Conservation (phyloP, 2,113 vertebrate species). For the Lagopus leucura region DNA sequence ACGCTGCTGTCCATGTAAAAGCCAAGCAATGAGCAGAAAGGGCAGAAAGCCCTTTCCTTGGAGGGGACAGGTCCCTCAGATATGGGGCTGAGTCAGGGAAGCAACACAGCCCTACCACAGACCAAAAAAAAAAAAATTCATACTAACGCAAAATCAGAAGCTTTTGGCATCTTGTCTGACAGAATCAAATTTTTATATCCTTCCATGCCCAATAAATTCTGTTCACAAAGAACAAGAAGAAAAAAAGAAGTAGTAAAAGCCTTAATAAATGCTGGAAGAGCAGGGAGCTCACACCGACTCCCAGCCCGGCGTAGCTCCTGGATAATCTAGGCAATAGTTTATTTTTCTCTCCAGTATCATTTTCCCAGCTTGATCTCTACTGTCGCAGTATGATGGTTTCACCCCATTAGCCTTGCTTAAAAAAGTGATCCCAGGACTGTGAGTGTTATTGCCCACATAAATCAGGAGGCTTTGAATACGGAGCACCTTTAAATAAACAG, state of each 20-base stretch:
- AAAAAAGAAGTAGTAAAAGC: slow-evolving; percentile 33
- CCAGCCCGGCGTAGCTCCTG: slow-evolving; percentile 27
- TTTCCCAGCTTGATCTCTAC: slow-evolving; percentile 75
- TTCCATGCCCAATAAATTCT: slow-evolving; percentile 43
- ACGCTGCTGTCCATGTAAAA: neutral
- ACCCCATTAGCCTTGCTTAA: slow-evolving; percentile 84
- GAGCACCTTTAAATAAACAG: slow-evolving; percentile 87
- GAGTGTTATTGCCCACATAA: slow-evolving; percentile 83
- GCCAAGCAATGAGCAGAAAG: neutral
- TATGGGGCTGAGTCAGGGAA: neutral
- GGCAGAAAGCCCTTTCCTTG: neutral
- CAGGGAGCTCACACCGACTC: slow-evolving; percentile 26
- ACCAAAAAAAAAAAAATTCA: neutral
- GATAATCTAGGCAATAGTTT: slow-evolving; percentile 70
- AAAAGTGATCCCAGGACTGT: slow-evolving; percentile 76
- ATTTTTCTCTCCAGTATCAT: slow-evolving; percentile 72
- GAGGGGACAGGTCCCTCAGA: neutral
- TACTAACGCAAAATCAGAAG: neutral
- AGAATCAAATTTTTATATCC: slow-evolving; percentile 46
- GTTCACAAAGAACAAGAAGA: slow-evolving; percentile 31
- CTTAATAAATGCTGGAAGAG: slow-evolving; percentile 55
- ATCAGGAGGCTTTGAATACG: slow-evolving; percentile 80
- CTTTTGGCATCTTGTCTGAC: slow-evolving; percentile 26
- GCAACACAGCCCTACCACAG: neutral
- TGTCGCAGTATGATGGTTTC: slow-evolving; percentile 75